These are phyloP conservation scores for Tapirus indicus DNA, from an alignment of 2,797 vertebrate species.

Conservation along the genomic window DNA sequence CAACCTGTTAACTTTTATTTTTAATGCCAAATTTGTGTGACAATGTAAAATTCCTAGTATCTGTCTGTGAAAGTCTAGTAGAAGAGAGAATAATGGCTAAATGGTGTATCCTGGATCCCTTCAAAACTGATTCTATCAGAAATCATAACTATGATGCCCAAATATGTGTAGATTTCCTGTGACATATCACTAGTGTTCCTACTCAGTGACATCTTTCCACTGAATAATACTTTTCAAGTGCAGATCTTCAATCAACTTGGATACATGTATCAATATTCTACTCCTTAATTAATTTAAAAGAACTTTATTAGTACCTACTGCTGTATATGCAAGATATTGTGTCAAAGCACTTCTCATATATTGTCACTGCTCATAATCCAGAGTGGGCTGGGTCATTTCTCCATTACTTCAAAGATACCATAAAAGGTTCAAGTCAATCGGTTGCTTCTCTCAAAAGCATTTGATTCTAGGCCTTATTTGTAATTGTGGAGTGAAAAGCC, in stretches of 20 bases:
- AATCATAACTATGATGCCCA: background rate
- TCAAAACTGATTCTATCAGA: background rate
- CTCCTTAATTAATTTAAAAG: background rate
- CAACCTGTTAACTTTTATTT: background rate
- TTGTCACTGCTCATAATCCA: background rate
- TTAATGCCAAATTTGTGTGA: background rate
- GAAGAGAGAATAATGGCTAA: background rate
- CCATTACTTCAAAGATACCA: background rate
- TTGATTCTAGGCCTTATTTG: slow-evolving; percentile 1
- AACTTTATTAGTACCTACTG: background rate
- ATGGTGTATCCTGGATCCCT: background rate
- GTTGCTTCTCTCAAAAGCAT: background rate
- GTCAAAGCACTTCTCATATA: background rate
- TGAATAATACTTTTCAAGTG: background rate
- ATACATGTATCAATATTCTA: background rate
- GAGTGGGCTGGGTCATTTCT: background rate
- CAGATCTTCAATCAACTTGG: background rate
- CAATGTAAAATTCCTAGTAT: background rate
- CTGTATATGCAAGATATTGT: background rate
- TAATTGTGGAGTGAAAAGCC: background rate
- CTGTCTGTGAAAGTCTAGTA: background rate
- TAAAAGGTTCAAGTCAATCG: background rate
- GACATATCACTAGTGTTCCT: background rate
- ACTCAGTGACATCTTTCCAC: background rate
- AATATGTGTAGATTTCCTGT: background rate